A percentile compares a stretch with the other conserved stretches of the same genome.
These are phyloP conservation scores for Lasius fuliginosus DNA, from an alignment of 2,888 invertebrate genomes.

Conservation along the genomic window DNA sequence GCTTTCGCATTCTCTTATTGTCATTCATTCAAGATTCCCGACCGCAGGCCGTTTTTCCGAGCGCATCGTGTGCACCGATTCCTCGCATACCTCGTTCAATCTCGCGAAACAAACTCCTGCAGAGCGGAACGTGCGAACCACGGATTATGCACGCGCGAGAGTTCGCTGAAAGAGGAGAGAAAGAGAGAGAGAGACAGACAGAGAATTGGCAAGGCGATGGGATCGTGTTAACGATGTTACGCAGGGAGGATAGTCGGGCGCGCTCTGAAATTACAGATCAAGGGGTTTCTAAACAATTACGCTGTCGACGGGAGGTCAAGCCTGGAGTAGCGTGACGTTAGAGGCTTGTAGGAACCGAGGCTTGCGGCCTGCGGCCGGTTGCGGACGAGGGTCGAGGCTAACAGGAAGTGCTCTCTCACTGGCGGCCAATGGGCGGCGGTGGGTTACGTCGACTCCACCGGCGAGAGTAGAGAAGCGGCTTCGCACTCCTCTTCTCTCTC, in stretches of 20 bases:
- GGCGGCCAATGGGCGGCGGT: constrained; percentile 74
- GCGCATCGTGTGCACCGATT: constrained; percentile 36
- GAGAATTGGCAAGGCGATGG: constrained; percentile 38
- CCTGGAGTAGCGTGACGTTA: constrained; percentile 76
- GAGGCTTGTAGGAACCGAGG: constrained; percentile 75
- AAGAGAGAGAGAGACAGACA: background rate
- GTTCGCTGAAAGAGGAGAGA: constrained; percentile 1
- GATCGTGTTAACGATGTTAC: constrained; percentile 76
- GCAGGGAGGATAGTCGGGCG: constrained; percentile 63
- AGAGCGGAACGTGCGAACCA: constrained; percentile 28
- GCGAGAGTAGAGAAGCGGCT: constrained; percentile 54
- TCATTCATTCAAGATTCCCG: constrained; percentile 31
- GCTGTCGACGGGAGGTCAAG: constrained; percentile 74
- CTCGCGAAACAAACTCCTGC: constrained; percentile 33
- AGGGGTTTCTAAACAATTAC: constrained; percentile 79
- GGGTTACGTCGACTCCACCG: constrained; percentile 65
- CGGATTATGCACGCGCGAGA: constrained; percentile 58
- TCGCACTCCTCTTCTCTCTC: constrained; percentile 67
- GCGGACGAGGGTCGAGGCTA: constrained; percentile 78
- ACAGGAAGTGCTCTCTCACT: constrained; percentile 80
- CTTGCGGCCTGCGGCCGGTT: constrained; percentile 82
- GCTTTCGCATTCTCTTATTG: background rate
- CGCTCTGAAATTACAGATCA: constrained; percentile 77
- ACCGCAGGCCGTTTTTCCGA: background rate
- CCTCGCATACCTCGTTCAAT: constrained; percentile 55